Evolutionary conservation across 2,888 invertebrate species (phyloP).

Genomic region (Drosophila parthenogenetica): DNA sequence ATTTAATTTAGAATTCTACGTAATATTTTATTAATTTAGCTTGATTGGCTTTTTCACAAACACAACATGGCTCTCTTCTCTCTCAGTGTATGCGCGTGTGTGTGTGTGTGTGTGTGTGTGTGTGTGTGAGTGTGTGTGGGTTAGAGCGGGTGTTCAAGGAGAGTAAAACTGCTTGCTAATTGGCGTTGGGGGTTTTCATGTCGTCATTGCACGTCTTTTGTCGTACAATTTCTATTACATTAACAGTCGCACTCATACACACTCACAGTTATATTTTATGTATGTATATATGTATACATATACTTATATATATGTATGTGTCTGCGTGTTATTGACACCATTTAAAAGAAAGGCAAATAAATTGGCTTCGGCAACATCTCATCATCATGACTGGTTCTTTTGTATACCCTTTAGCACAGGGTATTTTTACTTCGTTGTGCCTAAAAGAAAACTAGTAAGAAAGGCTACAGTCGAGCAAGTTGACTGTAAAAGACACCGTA

Average conservation of each 20-base stretch:
- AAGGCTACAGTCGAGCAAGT: too few relatives aligned
- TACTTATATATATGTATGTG: neutral
- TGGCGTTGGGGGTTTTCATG: constrained; percentile 77
- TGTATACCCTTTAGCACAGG: neutral
- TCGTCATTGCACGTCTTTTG: constrained; percentile 78
- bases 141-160: neutral
- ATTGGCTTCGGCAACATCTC: constrained; percentile 54
- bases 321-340: constrained; percentile 75
- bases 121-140: neutral
- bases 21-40: constrained; percentile 80
- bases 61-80: constrained; percentile 38
- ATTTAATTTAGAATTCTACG: constrained; percentile 79
- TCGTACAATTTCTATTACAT: constrained; percentile 78
- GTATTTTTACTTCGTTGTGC: neutral
- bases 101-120: constrained; percentile 6
- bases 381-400: constrained; percentile 12
- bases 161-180: constrained; percentile 54
- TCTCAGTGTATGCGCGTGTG: constrained; percentile 3
- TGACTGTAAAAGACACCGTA: too few relatives aligned
- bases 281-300: neutral
- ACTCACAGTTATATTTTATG: neutral
- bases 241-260: constrained; percentile 52
- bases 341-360: constrained; percentile 69
- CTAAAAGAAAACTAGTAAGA: neutral
- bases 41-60: constrained; percentile 80